Evolutionary conservation across 2,888 invertebrate genomes (phyloP), one percentile per base, ranked within the genome.

Genomic region (Athrips mouffetella): DNA sequence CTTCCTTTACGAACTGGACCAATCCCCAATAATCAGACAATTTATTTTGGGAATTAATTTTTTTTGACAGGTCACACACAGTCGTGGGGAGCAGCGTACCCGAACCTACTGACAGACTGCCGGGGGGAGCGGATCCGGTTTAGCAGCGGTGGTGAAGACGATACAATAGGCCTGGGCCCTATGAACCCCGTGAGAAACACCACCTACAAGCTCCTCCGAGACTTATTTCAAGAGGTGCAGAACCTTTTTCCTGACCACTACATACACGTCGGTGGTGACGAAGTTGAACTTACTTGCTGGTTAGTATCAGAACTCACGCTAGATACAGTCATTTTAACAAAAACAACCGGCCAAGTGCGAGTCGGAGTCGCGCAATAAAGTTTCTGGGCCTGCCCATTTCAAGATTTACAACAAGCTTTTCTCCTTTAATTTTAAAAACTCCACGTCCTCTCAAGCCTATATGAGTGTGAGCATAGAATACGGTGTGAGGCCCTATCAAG

Each of bases 231-330:
- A 13, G 97, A 96, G 80, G 87, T 96, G 0, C 84, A 88, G 40
- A 53, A 65, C 0, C 84, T 92, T 7, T 98, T 98, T 74, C 92
- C 92, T 0, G 97, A 97, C 58, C 80, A 91, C 52, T 96, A 94
- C 70, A 70, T 97, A n/a, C 98, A 98, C 77, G 77, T 98, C 1
- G 98, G 98, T 3, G 98, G 97, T 0, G 98, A 98, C 76, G 98
- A 98, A 85, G 96, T 98, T 0, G 91, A 91, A 20, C 92, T 93
- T 65, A 85, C 87, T 44, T 97, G 97, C 70, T 97, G 97, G 97
- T 94, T 72, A 80, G 84, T 11, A n/a, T 29, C 6, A 3, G n/a
- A n/a, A n/a, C n/a, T n/a, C n/a, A n/a, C n/a, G n/a, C n/a, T n/a
- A n/a, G n/a, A n/a, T n/a, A n/a, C n/a, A n/a, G n/a, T n/a, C n/a